Evolutionary conservation across 2,797 vertebrate species (phyloP).

Genomic region (Sebastes reedi): DNA sequence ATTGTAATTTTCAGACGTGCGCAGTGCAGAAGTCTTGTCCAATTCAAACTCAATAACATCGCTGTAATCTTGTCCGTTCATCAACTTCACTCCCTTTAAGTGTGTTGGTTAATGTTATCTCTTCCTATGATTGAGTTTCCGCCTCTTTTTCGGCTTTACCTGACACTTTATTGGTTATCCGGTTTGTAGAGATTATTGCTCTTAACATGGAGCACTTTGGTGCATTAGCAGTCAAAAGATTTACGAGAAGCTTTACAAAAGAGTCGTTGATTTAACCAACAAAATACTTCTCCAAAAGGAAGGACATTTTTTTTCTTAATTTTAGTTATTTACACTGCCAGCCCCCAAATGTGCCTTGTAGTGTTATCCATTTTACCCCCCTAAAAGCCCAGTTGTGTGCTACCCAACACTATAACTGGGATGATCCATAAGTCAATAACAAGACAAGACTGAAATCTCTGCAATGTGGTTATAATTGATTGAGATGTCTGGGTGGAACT

Average conservation of each 20-base stretch:
- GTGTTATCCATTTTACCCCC: conserved; percentile 69
- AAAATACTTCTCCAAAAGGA: conserved; percentile 57
- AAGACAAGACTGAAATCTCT: conserved; percentile 87
- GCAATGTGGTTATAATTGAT: conserved; percentile 95
- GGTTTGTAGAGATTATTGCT: conserved; percentile 98
- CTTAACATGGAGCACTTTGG: conserved; percentile 84
- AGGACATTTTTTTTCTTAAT: conserved; percentile 58
- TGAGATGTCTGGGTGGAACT: conserved; percentile 87
- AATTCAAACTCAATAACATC: conserved; percentile 94
- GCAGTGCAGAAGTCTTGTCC: conserved; percentile 90
- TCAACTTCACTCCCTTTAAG: conserved; percentile 84
- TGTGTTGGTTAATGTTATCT: conserved; percentile 94
- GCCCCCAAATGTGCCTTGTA: conserved; percentile 61
- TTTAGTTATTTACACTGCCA: conserved; percentile 58
- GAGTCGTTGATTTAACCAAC: conserved; percentile 57
- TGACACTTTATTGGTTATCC: conserved; percentile 96
- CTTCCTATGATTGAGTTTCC: conserved; percentile 96
- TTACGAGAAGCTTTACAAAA: conserved; percentile 76
- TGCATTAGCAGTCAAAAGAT: conserved; percentile 81
- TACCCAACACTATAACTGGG: conserved; percentile 83
- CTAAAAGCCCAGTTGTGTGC: conserved; percentile 81
- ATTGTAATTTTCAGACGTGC: conserved; percentile 87
- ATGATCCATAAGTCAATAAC: conserved; percentile 87
- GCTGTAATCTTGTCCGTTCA: conserved; percentile 87
- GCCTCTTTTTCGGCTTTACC: conserved; percentile 96